Evolutionary conservation across 2,113 vertebrate genomes (phyloP).

Genomic region (Amphiprion ocellaris): DNA sequence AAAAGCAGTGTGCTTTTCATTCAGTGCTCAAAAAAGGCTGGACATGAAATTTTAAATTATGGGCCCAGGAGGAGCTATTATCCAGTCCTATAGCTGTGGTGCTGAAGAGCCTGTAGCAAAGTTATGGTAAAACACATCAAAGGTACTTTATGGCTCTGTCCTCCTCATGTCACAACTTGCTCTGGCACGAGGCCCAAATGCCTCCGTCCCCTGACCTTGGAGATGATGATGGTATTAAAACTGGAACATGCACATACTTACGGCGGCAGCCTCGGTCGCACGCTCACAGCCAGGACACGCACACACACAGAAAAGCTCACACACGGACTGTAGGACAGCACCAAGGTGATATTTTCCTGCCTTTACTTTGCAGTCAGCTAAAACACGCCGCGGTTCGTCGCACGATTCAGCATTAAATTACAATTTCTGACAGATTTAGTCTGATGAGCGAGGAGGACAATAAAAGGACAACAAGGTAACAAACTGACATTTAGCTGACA

Average conservation of each 20-base stretch:
- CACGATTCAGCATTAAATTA: constrained; percentile 60
- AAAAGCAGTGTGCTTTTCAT: constrained; percentile 42
- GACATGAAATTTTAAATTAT: constrained; percentile 63
- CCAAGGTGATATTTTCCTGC: constrained; percentile 56
- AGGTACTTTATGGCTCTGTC: constrained; percentile 64
- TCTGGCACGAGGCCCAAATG: constrained; percentile 51
- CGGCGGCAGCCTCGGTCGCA: constrained; percentile 1
- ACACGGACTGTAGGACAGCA: constrained; percentile 4
- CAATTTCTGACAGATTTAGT: constrained; percentile 47
- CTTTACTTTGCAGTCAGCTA: constrained; percentile 61
- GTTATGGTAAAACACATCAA: constrained; percentile 71
- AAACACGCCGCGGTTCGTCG: constrained; percentile 43
- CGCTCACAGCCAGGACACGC: not conserved
- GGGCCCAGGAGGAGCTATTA: constrained; percentile 64
- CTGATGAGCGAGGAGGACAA: constrained; percentile 46
- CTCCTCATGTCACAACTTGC: constrained; percentile 55
- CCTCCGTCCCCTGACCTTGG: constrained; percentile 61
- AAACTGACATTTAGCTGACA: constrained; percentile 46
- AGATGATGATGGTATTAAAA: constrained; percentile 72
- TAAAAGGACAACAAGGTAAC: constrained; percentile 47
- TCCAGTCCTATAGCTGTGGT: constrained; percentile 48
- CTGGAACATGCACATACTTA: constrained; percentile 55
- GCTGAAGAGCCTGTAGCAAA: constrained; percentile 60
- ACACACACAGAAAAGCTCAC: not conserved
- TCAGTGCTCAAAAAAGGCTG: constrained; percentile 41